A percentile compares a stretch with the other conserved stretches of the same genome.
Conservation (phyloP, 2,797 vertebrate species). For the Fringilla coelebs region DNA sequence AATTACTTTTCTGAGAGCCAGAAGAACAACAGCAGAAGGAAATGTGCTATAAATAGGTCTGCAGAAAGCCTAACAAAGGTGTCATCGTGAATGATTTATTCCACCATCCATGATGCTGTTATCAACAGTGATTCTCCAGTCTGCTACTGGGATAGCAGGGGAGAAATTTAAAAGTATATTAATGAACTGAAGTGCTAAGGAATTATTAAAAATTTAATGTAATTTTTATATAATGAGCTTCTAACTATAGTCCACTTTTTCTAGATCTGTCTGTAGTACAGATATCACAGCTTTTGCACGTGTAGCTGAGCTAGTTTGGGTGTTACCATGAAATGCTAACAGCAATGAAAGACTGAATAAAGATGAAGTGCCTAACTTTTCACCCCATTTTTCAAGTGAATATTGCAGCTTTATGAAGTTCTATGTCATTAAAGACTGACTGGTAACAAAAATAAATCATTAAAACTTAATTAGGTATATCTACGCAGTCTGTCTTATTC, state of each 20-base stretch:
- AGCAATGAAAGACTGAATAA: not conserved
- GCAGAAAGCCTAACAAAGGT: conserved; percentile 9
- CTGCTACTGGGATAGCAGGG: not conserved
- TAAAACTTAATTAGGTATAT: not conserved
- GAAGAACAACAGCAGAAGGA: conserved; percentile 20
- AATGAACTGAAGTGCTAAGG: not conserved
- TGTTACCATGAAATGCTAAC: not conserved
- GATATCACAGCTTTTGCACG: not conserved
- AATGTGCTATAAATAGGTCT: not conserved
- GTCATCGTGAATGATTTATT: not conserved
- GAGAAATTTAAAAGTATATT: not conserved
- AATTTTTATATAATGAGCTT: not conserved
- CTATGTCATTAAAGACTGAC: not conserved
- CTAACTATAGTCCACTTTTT: not conserved
- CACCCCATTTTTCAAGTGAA: not conserved
- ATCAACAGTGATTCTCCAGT: not conserved
- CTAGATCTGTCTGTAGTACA: not conserved
- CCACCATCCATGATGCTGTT: not conserved
- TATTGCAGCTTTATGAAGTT: not conserved
- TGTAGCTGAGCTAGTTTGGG: not conserved
- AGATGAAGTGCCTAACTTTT: not conserved
- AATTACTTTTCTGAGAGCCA: not conserved
- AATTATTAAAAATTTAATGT: not conserved
- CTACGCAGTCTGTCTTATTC: not conserved
- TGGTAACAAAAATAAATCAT: not conserved